Conservation (phyloP, 30 jellyfish, hydroid and myxozoan species). For the Calvadosia cruxmelitensis region DNA sequence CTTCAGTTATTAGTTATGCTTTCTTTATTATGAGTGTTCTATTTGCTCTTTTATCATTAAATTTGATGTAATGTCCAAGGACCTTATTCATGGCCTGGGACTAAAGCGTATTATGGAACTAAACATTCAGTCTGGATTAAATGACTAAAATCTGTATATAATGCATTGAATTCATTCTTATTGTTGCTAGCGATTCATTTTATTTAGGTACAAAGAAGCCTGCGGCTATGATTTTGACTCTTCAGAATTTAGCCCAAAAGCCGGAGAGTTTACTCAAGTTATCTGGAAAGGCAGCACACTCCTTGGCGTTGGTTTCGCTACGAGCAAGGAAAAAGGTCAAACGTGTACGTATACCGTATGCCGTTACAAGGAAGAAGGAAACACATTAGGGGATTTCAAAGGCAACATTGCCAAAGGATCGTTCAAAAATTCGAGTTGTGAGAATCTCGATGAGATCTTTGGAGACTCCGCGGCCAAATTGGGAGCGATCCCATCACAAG, state of each 20-base stretch:
- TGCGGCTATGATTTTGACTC: slow-evolving; percentile 61
- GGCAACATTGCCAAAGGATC: slow-evolving; percentile 69
- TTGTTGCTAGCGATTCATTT: too few species aligned
- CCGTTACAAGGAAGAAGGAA: slow-evolving; percentile 62
- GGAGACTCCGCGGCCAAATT: too few species aligned
- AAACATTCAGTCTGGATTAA: too few species aligned
- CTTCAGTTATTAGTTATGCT: too few species aligned
- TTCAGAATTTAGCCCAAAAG: slow-evolving; percentile 18
- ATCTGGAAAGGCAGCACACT: slow-evolving; percentile 62
- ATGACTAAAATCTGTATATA: too few species aligned
- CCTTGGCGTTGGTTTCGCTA: slow-evolving; percentile 69
- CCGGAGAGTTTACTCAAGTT: slow-evolving; percentile 59
- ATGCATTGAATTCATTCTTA: too few species aligned
- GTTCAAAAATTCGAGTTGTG: slow-evolving; percentile 37
- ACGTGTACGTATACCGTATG: slow-evolving; percentile 56
- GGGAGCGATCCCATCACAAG: too few species aligned
- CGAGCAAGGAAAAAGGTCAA: slow-evolving; percentile 28
- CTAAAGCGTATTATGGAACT: too few species aligned
- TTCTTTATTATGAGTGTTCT: too few species aligned
- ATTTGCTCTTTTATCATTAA: too few species aligned
- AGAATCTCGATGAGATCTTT: slow-evolving; percentile 19
- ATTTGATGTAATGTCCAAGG: too few species aligned
- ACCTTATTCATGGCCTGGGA: too few species aligned
- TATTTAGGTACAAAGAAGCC: slow-evolving; percentile 71
- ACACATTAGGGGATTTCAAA: slow-evolving; percentile 53